These are phyloP conservation scores for Chanos chanos DNA, from an alignment of 2,797 vertebrate genomes.

Conservation along the genomic window DNA sequence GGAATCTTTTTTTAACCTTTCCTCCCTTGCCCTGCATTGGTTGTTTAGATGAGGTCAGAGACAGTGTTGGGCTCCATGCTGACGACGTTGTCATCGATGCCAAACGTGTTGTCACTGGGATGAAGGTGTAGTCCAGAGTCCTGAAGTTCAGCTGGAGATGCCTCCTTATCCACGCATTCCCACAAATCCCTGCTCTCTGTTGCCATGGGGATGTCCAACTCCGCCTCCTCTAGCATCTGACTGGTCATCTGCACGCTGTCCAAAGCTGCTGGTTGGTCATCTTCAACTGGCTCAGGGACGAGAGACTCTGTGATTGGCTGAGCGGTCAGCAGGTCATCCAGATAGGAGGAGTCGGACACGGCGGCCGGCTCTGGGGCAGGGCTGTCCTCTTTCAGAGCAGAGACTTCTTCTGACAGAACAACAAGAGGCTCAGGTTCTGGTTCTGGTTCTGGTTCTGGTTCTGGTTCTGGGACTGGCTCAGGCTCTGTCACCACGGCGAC, in stretches of 20 bases:
- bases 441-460: background rate
- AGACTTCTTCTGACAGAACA: background rate
- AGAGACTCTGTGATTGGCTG: conserved; percentile 47
- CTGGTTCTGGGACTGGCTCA: conserved; percentile 1
- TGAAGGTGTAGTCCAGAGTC: conserved; percentile 26
- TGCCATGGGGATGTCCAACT: background rate
- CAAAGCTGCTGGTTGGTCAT: background rate
- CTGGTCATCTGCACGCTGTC: background rate
- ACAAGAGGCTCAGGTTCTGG: conserved; percentile 8
- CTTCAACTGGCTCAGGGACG: conserved; percentile 21
- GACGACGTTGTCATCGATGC: conserved; percentile 4
- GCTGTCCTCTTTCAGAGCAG: conserved; percentile 10
- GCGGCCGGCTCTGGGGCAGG: background rate
- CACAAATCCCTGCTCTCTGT: conserved; percentile 6
- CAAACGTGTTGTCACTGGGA: conserved; percentile 29
- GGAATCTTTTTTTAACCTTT: no score
- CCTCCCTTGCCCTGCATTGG: conserved; percentile 41
- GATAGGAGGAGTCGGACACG: background rate
- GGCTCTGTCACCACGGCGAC: background rate
- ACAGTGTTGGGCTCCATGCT: conserved; percentile 46
- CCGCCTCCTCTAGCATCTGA: conserved; percentile 3
- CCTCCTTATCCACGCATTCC: conserved; percentile 21
- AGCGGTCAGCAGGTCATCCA: conserved; percentile 43
- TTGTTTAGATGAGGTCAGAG: conserved; percentile 58
- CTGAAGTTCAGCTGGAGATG: conserved; percentile 9